Conservation (phyloP, 2,113 vertebrate genomes). For the Notarius lentiginosus region DNA sequence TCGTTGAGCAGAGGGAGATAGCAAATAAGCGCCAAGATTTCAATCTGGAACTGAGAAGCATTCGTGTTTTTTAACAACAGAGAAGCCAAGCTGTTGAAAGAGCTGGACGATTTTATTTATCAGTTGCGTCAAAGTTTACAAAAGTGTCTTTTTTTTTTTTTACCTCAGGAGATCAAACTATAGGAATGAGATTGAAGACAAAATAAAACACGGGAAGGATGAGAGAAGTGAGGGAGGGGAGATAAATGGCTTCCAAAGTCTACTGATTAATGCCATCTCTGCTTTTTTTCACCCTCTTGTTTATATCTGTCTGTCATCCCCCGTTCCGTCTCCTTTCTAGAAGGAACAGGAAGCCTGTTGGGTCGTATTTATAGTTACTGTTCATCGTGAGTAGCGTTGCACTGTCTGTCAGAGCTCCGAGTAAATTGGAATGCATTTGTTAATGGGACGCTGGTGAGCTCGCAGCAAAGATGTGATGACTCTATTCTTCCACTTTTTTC, state of each 20-base stretch:
- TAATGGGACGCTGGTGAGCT: constrained; percentile 57
- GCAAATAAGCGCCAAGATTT: constrained; percentile 73
- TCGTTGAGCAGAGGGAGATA: constrained; percentile 61
- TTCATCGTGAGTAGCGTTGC: constrained; percentile 14
- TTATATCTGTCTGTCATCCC: constrained; percentile 18
- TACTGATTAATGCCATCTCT: constrained; percentile 60
- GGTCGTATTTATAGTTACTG: constrained; percentile 54
- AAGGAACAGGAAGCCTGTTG: constrained; percentile 32
- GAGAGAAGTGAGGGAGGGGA: background rate
- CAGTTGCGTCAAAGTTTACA: constrained; percentile 63
- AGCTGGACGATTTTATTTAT: constrained; percentile 75
- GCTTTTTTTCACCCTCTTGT: constrained; percentile 51
- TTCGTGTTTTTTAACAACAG: background rate
- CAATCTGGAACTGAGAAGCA: constrained; percentile 61
- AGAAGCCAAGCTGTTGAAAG: constrained; percentile 64
- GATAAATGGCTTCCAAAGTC: constrained; percentile 34
- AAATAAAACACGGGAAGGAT: background rate
- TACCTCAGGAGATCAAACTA: constrained; percentile 61
- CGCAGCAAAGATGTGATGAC: constrained; percentile 48
- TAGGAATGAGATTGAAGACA: constrained; percentile 30
- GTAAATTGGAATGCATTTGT: constrained; percentile 68
- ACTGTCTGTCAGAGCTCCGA: constrained; percentile 54
- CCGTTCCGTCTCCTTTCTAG: constrained; percentile 11
- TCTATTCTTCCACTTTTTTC: constrained; percentile 48
- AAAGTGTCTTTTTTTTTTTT: constrained; percentile 67